Evolutionary conservation across 1,140 invertebrate genomes (phyloP), one percentile per base, ranked within the genome.

Genomic region (Whitmania pigra): DNA sequence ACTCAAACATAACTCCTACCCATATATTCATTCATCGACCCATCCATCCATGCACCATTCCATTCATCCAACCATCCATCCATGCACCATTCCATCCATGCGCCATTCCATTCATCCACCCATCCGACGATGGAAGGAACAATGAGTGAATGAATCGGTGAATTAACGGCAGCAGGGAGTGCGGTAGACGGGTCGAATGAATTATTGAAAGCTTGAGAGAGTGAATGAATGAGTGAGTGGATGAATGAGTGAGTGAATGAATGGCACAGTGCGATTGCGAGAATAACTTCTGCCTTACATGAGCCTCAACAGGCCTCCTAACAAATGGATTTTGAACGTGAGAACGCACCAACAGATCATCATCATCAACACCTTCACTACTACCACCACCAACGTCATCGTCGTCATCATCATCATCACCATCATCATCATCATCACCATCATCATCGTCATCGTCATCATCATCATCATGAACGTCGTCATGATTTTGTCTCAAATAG

Each of bases 271-370:
- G 29, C 29, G 13, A 63, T n/a, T 4, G 22, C 22, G 22, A 63
- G 7, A 25, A 25, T 63, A 63, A 31, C 29, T 13, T 63, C 22
- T 63, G 57, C 29, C 22, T 13, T 18, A 63, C 29, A 63, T 63
- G 57, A 63, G 29, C 29, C 22, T 0, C 22, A 25, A 31, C 57
- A 63, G 22, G 57, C 29, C 22, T 63, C 22, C 11, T 22, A 22
- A 31, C 29, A 31, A 25, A 31, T 63, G 57, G 22, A 63, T 63
- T 25, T 63, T 63, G 57, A 25, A 63, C 29, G 57, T 63, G 57
- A 63, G 57, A 49, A 49, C 43, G 43, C 43, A 49, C 43, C 43
- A 11, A 49, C 43, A 49, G 43, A 49, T 49, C 43, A 17, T 49
- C 43, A 49, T 49, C 43, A 49, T 11, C 43, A 49, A 7, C 43